These are phyloP conservation scores for Pteropus rufus DNA, from an alignment of 2,797 vertebrate species.

Conservation along the genomic window DNA sequence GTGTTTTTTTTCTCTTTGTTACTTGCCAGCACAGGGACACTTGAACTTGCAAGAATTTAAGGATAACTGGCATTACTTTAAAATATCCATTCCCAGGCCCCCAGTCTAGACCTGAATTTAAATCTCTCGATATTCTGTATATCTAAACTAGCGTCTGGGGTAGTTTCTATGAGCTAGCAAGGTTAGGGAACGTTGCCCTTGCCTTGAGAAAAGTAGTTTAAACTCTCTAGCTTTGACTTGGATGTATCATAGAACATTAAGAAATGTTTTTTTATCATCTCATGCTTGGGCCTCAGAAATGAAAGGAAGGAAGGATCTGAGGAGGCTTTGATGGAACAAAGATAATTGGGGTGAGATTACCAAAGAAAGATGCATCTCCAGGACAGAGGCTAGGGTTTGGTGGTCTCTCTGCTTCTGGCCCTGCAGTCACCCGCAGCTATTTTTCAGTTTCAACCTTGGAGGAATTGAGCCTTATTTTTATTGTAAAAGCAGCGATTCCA, in stretches of 20 bases:
- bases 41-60: not conserved
- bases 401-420: not conserved
- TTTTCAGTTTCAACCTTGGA: not conserved
- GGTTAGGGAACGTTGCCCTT: not conserved
- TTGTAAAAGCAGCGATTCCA: not conserved
- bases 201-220: not conserved
- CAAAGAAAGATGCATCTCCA: not conserved
- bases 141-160: not conserved
- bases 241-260: not conserved
- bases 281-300: not conserved
- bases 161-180: not conserved
- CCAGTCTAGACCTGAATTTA: not conserved
- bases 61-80: not conserved
- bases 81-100: not conserved
- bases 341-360: not conserved
- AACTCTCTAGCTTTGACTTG: not conserved
- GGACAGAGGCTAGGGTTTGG: not conserved
- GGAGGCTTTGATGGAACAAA: not conserved
- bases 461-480: not conserved
- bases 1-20: slow-evolving; percentile 7
- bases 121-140: not conserved
- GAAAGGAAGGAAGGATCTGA: not conserved
- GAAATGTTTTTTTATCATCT: not conserved
- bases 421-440: not conserved
- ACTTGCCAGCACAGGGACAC: not conserved